Evolutionary conservation across 2,113 vertebrate genomes (phyloP).

Genomic region (Heliornis fulica): DNA sequence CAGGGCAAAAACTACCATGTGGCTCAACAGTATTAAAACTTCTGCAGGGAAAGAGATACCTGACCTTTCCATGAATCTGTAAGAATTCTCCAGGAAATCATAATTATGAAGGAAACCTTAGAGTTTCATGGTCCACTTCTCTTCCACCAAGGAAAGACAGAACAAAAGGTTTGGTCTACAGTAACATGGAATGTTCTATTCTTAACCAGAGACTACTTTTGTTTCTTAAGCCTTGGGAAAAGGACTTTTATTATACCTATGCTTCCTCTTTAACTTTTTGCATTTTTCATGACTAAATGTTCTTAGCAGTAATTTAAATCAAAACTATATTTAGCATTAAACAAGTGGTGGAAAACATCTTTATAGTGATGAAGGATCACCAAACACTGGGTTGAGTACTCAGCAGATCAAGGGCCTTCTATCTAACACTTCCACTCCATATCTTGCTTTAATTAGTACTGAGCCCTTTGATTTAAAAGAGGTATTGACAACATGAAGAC

Average conservation of each 20-base stretch:
- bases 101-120: background rate
- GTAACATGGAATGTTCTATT: background rate
- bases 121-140: background rate
- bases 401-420: background rate
- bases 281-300: background rate
- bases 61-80: background rate
- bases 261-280: background rate
- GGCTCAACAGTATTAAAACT: background rate
- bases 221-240: background rate
- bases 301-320: background rate
- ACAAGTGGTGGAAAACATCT: background rate
- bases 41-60: background rate
- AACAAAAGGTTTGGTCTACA: background rate
- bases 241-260: background rate
- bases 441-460: background rate
- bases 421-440: background rate
- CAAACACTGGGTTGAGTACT: background rate
- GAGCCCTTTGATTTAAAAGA: background rate
- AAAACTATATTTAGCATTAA: background rate
- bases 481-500: background rate
- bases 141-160: background rate
- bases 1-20: background rate
- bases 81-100: background rate
- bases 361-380: background rate
- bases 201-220: background rate